Percentiles rank a stretch among this genome's conserved stretches.
phyloP scores from a whole-genome alignment of 2,888 invertebrate genomes.

The Pocota personata region DNA sequence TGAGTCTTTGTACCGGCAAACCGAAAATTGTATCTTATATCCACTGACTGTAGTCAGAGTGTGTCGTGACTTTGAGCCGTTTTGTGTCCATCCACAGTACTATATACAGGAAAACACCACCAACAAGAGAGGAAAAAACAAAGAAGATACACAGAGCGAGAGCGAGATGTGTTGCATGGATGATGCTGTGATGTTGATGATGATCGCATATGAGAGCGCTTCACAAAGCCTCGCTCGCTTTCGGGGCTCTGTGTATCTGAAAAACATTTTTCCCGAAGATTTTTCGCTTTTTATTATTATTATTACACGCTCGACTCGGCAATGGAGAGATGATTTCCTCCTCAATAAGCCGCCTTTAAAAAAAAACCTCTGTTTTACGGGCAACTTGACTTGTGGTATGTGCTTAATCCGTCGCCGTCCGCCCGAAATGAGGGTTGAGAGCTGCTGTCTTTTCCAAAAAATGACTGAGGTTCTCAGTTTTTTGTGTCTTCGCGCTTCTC shows the following conservation, averaged over 20 bases:
- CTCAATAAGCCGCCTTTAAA: constrained; percentile 71
- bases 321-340: constrained; percentile 62
- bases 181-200: constrained; percentile 70
- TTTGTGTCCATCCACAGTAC: constrained; percentile 61
- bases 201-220: constrained; percentile 73
- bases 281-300: constrained; percentile 61
- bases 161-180: constrained; percentile 42
- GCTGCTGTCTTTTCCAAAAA: constrained; percentile 66
- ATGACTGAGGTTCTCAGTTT: constrained; percentile 35
- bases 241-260: constrained; percentile 49
- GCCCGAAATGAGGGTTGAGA: constrained; percentile 48
- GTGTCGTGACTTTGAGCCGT: constrained; percentile 73
- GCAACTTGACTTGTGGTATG: constrained; percentile 71
- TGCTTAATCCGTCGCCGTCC: constrained; percentile 65
- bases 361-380: constrained; percentile 64
- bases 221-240: constrained; percentile 46
- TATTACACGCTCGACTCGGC: constrained; percentile 68
- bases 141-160: constrained; percentile 40
- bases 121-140: constrained; percentile 41
- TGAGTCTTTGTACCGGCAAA: constrained; percentile 43
- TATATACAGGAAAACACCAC: constrained; percentile 38
- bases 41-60: constrained; percentile 34
- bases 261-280: constrained; percentile 67
- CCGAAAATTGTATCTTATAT: constrained; percentile 58
- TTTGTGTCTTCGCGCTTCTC: constrained; percentile 15